Base-by-base conservation (phyloP, 1,140 invertebrate species). In the Leptoteleia sp. region DNA sequence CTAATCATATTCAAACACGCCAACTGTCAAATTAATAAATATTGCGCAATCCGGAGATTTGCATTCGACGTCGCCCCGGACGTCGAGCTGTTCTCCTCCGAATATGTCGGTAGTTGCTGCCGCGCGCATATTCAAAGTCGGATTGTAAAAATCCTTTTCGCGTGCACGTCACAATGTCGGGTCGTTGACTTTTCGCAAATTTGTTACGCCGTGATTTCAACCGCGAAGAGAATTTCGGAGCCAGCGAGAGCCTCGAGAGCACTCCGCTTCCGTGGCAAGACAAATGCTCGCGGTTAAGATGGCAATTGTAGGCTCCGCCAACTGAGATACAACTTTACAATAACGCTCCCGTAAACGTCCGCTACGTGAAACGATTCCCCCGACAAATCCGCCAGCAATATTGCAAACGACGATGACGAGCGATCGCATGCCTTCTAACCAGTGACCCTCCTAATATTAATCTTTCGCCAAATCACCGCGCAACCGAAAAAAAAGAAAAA, bases 181-280 rank as follows among this genome's bases (percentile, higher is more conserved):
- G 38, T 45, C 22, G 68, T 47, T 52, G 57, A 47, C 68, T 62
- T 38, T 37, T 42, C 19, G 42, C 59, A 75, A 75, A 65, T 75
- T 75, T 75, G 71, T 75, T 59, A 65, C 29, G 61, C 50, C 55
- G 71, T 65, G 61, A 75, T 75, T 73, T 75, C 52, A 40, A 50
- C 52, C 29, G 50, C 52, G 43, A 52, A 11, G 55, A 71, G 67
- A 71, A 54, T 71, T 71, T 71, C 55, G 67, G 50, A 67, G 38
- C 33, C 38, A 45, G 22, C 19, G 19, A 5, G 2, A 22, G 5
- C 2, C 19, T 22, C 19, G 52, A 48, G 64, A 13, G 52, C 52
- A 48, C 54, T 59, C 38, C 42, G 22, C 40, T 59, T 52, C 17
- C 11, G 17, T 31, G 29, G 9, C 6, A 64, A 73, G 70, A 73